Evolutionary conservation across 1,140 invertebrate species (phyloP), one percentile per base, ranked within the genome.

Genomic region (Pygmarrhopalites habei): DNA sequence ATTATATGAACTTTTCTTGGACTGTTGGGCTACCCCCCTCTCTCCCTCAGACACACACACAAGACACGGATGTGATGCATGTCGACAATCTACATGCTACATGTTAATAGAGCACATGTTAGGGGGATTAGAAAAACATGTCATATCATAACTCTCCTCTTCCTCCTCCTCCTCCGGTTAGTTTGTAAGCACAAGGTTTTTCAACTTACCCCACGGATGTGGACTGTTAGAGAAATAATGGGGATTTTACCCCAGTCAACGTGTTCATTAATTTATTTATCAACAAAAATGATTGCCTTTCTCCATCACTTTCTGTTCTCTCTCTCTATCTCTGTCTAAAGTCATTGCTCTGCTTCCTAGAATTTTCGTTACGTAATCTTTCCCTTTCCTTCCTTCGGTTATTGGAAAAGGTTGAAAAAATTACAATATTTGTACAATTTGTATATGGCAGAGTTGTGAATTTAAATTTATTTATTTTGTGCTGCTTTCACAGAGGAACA

Each of bases 201-300:
- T 26, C 4, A 52, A 23, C 23, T 52, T 52, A 28, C 21, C 49
- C 49, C 23, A 52, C 28, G 21, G 7, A 35, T 35, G n/a, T n/a
- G n/a, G n/a, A n/a, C n/a, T n/a, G 14, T 49, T n/a, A 10, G 46
- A 49, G 26, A 7, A 28, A 28, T 55, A 55, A 55, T 55, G 51
- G 51, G 51, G 51, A 55, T 55, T 55, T 55, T 55, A 55, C 51
- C 51, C 51, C 23, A 55, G 17, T n/a, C n/a, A n/a, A 28, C 51
- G 14, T 55, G 46, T 49, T 49, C 23, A 49, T 15, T 7, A 7
- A 32, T 28, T 23, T 55, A 55, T 55, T 55, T 55, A 55, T 55
- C 29, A 15, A 55, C 51, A 49, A 49, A 49, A 19, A 49, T 7
- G 4, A 10, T 12, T 55, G 7, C 29, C 23, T 55, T 55, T 29